Evolutionary conservation across 2,113 vertebrate genomes (phyloP), one percentile per base, ranked within the genome.

Genomic region (Perognathus longimembris): DNA sequence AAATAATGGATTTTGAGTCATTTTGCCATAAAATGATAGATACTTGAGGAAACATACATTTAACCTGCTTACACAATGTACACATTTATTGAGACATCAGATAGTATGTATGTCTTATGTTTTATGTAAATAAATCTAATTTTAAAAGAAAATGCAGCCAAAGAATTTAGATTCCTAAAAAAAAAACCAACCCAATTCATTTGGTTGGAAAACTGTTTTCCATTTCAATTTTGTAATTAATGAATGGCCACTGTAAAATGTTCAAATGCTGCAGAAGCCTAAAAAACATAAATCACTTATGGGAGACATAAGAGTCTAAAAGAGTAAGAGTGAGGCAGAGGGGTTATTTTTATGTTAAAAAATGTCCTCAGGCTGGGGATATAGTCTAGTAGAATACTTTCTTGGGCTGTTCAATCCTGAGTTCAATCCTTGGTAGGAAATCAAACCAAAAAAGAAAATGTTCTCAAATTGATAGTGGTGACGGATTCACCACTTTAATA

Each of bases 271-370:
- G 50, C 7, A 74, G 57, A 64, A 64, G 30, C 36, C 81, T 64
- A 82, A 74, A 66, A 90, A 82, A 82, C 50, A 82, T 81, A 89
- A 81, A 63, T 71, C 22, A 71, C 24, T 69, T 10, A 11, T 61
- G 32, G 26, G 32, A 14, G 10, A 64, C 34, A 74, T 24, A 30
- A 24, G 18, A 74, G 6, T 6, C 54, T 50, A 54, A n/a, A 70
- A 24, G 14, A 54, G 20, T 54, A 42, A 81, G 26, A 2, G 26
- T 74, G 64, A 82, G 28, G 45, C 18, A 54, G 50, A 7, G 26
- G 70, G 57, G 50, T 64, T 64, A 7, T 12, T 66, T 22, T 40
- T 64, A 78, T 40, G 20, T 26, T 70, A 63, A 69, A 32, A 8
- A 36, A 57, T 88, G 34, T 40, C 69, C 1, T 69, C 28, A 77